Percentiles rank a stretch among this genome's conserved stretches.
phyloP scores from a whole-genome alignment of 1,140 invertebrate genomes.

The Zophobas morio region DNA sequence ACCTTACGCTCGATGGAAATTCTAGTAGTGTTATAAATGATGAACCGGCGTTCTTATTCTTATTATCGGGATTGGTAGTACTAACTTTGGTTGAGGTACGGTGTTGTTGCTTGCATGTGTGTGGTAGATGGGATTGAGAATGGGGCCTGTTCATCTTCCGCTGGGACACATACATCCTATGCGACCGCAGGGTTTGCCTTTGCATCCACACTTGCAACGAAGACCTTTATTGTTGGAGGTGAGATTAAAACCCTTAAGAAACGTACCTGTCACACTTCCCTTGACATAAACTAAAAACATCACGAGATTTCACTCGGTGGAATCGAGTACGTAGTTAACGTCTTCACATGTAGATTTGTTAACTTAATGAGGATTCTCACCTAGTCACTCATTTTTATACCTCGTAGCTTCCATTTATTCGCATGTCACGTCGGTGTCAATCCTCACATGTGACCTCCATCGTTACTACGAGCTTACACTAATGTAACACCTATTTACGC shows the following conservation, averaged over 20 bases:
- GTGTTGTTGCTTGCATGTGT: constrained; percentile 68
- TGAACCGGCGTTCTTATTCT: background rate
- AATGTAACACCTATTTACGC: background rate
- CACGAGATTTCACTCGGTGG: background rate
- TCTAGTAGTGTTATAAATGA: background rate
- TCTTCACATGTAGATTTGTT: constrained; percentile 13
- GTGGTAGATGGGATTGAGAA: constrained; percentile 68
- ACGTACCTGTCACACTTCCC: constrained; percentile 10
- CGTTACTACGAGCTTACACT: background rate
- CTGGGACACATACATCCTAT: constrained; percentile 61
- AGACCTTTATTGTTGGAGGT: constrained; percentile 84
- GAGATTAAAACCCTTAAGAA: constrained; percentile 66
- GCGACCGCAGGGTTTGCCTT: constrained; percentile 58
- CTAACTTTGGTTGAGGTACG: constrained; percentile 58
- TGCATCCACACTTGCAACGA: constrained; percentile 67
- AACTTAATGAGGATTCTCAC: constrained; percentile 15
- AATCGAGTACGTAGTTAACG: background rate
- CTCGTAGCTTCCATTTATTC: background rate
- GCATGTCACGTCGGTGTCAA: constrained; percentile 2
- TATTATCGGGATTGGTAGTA: constrained; percentile 42
- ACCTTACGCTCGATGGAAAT: background rate
- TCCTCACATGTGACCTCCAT: background rate
- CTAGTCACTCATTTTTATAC: background rate
- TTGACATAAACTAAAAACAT: background rate
- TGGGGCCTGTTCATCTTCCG: constrained; percentile 63